These are phyloP conservation scores for Rhamnusium bicolor DNA, from an alignment of 2,888 invertebrate genomes.

Conservation along the genomic window DNA sequence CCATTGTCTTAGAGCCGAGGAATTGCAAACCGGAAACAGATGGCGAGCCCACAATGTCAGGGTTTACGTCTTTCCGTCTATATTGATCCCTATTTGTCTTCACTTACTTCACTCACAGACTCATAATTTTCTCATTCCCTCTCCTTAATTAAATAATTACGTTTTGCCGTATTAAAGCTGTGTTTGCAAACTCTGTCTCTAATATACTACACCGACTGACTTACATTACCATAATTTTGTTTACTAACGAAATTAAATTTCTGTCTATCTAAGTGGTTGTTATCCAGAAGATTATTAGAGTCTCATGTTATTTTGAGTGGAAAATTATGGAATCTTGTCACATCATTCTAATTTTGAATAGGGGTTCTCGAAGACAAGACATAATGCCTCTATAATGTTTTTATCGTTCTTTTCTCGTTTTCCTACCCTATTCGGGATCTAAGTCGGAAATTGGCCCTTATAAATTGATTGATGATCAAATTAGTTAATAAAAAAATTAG, in stretches of 20 bases:
- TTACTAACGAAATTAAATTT: conserved; percentile 10
- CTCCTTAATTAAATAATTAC: conserved; percentile 7
- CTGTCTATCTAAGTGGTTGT: conserved; percentile 7
- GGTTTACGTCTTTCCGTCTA: conserved; percentile 3
- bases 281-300: not conserved
- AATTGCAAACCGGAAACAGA: conserved; percentile 36
- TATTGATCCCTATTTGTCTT: conserved; percentile 19
- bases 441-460: not conserved
- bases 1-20: not conserved
- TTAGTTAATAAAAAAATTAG: not conserved
- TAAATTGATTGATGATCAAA: not conserved
- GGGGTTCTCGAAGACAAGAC: not conserved
- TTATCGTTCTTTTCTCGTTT: not conserved
- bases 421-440: not conserved
- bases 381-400: not conserved
- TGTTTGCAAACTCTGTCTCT: not conserved
- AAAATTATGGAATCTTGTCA: conserved; percentile 6
- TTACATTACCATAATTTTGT: conserved; percentile 9
- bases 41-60: conserved; percentile 16
- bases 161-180: not conserved
- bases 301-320: not conserved
- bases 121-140: not conserved
- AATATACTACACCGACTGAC: not conserved
- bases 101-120: not conserved
- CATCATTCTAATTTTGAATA: not conserved